Base-by-base conservation (phyloP, 2,888 invertebrate species). In the Macaria liturata region DNA sequence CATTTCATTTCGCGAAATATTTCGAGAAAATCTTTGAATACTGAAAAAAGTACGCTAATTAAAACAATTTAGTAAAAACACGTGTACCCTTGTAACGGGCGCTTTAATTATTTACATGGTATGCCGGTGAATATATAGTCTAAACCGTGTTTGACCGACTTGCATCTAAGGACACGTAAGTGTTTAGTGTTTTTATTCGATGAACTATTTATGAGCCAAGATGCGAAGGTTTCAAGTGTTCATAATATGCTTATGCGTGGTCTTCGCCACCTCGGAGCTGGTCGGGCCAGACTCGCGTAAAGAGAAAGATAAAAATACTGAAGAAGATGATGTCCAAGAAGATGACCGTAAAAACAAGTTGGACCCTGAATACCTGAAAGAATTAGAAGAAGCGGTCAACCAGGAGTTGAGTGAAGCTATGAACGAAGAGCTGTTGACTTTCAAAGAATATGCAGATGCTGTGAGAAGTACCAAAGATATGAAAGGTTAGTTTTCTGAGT, bases 161-260 rank as follows among this genome's bases (percentile, higher is more conserved):
- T 56, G 31, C 43, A 45, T 49, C 61, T 74, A 75, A 64, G 83
- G 84, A 88, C 88, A 88, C 89, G 87, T 89, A 88, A 86, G 80
- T 86, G 71, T 66, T 77, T 65, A 43, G 40, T 59, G 52, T 55
- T 70, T 67, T 71, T 54, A 45, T 64, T 68, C 67, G 62, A 75
- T 75, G 72, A 61, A 62, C 69, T 57, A 67, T 54, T 67, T 67
- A 65, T 66, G 58, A 45, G 56, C 53, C 64, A 76, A 74, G 59
- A 88, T 89, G 90, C 74, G 70, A 65, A 70, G 77, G 56, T 75
- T 80, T 59, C 77, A 77, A 63, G 62, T 83, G 43, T 78, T 74
- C 52, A 49, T 82, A 61, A 68, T 87, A 64, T 84, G 70, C 64
- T 62, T 88, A 50, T 89, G 82, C 64, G 62, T 85, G 56, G 74